These are phyloP conservation scores for Acronicta alni DNA, from an alignment of 2,888 invertebrate genomes.

Conservation along the genomic window DNA sequence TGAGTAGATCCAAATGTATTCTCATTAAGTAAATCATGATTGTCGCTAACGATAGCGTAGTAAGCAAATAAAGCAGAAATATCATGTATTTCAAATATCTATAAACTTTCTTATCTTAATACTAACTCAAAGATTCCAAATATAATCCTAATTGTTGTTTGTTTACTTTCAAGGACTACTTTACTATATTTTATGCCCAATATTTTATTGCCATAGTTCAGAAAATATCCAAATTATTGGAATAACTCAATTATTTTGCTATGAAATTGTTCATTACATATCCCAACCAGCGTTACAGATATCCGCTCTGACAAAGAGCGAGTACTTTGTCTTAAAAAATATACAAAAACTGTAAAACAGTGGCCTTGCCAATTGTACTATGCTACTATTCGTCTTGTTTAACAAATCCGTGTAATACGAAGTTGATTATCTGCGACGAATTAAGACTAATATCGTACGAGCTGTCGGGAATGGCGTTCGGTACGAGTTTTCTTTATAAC, in stretches of 20 bases:
- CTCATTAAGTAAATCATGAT: too few species aligned
- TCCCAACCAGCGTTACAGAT: constrained; percentile 38
- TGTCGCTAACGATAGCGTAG: too few species aligned
- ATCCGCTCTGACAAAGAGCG: constrained; percentile 46
- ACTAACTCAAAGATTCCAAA: too few species aligned
- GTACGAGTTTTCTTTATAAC: constrained; percentile 15
- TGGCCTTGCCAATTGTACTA: constrained; percentile 80
- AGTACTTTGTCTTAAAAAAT: constrained; percentile 61
- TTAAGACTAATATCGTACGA: constrained; percentile 38
- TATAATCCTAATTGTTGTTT: too few species aligned
- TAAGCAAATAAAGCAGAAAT: too few species aligned
- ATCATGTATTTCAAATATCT: too few species aligned
- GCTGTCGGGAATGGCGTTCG: constrained; percentile 10
- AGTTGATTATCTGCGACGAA: constrained; percentile 35
- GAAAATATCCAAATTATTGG: neutral
- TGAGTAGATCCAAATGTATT: too few species aligned
- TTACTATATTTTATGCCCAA: too few species aligned
- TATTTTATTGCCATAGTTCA: too few species aligned
- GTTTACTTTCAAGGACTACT: too few species aligned
- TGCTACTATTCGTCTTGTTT: constrained; percentile 52
- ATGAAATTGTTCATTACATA: constrained; percentile 2
- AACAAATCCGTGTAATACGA: constrained; percentile 35
- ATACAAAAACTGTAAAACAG: constrained; percentile 64
- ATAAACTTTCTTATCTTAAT: too few species aligned
- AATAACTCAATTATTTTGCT: neutral